phyloP scores from a whole-genome alignment of 2,797 vertebrate genomes.

The Anolis apletophallus region DNA sequence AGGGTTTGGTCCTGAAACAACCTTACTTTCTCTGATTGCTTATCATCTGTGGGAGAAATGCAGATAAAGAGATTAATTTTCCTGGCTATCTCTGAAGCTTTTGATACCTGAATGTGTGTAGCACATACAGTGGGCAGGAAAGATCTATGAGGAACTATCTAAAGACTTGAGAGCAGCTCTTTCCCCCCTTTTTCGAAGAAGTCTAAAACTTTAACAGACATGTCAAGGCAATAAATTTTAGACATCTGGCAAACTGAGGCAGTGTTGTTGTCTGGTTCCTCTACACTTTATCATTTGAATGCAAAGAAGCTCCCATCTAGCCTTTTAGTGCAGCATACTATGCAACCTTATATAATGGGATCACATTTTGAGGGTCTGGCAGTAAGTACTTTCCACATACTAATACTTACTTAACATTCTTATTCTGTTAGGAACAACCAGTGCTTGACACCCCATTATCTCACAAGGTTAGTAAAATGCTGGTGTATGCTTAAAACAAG shows the following conservation, averaged over 20 bases:
- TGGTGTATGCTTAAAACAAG: background rate
- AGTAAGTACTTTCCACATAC: conserved; percentile 4
- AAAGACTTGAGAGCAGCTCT: background rate
- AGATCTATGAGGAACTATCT: background rate
- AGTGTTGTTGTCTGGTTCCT: conserved; percentile 9
- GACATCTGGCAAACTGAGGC: conserved; percentile 24
- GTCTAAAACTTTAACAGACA: background rate
- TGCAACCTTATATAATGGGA: background rate
- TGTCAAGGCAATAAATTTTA: background rate
- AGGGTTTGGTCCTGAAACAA: too few relatives aligned
- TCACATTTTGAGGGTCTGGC: background rate
- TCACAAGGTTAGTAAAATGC: conserved; percentile 31
- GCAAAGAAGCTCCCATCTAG: background rate
- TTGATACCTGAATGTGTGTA: background rate
- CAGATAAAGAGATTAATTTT: too few relatives aligned
- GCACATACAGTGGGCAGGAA: background rate
- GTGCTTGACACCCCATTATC: conserved; percentile 14
- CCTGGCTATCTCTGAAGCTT: too few relatives aligned
- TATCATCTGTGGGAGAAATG: too few relatives aligned
- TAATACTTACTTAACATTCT: conserved; percentile 21
- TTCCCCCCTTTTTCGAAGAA: background rate
- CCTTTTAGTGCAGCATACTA: conserved; percentile 17
- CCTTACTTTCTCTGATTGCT: too few relatives aligned
- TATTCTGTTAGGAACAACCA: background rate
- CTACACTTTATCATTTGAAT: background rate